Base-by-base conservation (phyloP, 2,113 vertebrate species). In the Naja naja region DNA sequence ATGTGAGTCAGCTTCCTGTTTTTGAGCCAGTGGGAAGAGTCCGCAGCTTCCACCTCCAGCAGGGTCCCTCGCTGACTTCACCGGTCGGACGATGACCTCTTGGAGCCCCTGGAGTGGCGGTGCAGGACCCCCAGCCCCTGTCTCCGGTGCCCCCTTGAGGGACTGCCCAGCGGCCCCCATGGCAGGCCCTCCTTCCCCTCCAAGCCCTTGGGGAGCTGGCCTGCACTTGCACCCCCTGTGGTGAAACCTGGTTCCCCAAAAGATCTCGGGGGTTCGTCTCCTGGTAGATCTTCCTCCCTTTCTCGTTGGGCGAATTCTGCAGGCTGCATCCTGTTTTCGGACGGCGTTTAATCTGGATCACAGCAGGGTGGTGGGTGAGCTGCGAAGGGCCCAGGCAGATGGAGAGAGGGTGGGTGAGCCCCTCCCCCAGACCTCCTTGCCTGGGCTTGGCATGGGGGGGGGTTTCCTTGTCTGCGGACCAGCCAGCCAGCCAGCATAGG, bases 1-100 rank as follows among this genome's bases (percentile, higher is more conserved):
- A 93, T 86, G 45, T 90, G 92, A 93, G 25, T 93, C 92, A 90
- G 54, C 88, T 86, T 93, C 92, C 92, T 93, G 92, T 86, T 90
- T 93, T 93, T 11, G 34, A 39, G 54, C 11, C 39, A 10, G 45
- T 43, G 22, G 88, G 25, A 53, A 23, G 45, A 88, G 20, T 58
- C 69, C 34, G 69, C 92, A 89, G 85, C 88, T 49, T 89, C 39
- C 45, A 25, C 92, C 88, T 90, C 43, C 64, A 81, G 18, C 34
- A 5, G 43, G n/a, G 22, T 88, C 58, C 43, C 87, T 87, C 27
- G 69, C 53, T 85, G 69, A 52, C 54, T 52, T 60, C 69, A 39
- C 53, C 54, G 25, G n/a, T 74, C 11, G 39, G 88, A 22, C 53
- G 39, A 52, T 25, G 22, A 39, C 27, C 30, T 1, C 30, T 18